Base-by-base conservation (phyloP, 2,888 invertebrate genomes). In the Amiota communis region DNA sequence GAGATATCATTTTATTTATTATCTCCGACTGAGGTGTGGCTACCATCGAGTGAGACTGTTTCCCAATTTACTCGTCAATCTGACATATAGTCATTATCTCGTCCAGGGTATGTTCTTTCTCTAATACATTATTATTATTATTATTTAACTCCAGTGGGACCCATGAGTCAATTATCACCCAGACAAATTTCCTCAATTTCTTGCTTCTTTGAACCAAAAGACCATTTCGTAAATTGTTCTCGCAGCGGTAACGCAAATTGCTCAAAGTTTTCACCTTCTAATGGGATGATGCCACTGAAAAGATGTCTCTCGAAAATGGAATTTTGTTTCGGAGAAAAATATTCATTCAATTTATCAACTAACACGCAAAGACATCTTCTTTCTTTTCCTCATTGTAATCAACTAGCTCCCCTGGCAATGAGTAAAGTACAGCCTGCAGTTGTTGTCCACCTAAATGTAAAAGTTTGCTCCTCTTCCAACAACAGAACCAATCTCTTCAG, bases 221-320 rank as follows among this genome's bases (percentile, higher is more conserved):
- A 65, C 59, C 71, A 74, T 71, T 75, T 73, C 10, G 51, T 57
- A 2, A 72, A 69, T 48, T 75, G 75, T 48, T 74, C 71, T 15
- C 75, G 12, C 0, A 86, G 61, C 56, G 80, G 75, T 8, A 81
- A 49, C 10, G 85, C 36, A 75, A 86, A 87, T 70, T 85, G 86
- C 56, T 81, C 84, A 71, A 87, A 83, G 51, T 80, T 81, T 57
- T 87, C 87, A 0, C 75, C 80, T 63, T 75, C 71, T 8, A 84
- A 71, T n/a, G 51, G 51, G 1, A 4, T 51, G 51, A 46, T 65
- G 12, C 78, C 71, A 2, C 85, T 72, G 74, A 86, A 86, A 4
- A 85, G 11, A 75, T 87, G 83, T 11, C 85, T 69, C 78, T 87
- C 86, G 47, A 80, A 79, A 47, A 72, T 75, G 8, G 75, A 75